phyloP scores from a whole-genome alignment of 1,140 invertebrate genomes.

The Neodiprion fabricii region DNA sequence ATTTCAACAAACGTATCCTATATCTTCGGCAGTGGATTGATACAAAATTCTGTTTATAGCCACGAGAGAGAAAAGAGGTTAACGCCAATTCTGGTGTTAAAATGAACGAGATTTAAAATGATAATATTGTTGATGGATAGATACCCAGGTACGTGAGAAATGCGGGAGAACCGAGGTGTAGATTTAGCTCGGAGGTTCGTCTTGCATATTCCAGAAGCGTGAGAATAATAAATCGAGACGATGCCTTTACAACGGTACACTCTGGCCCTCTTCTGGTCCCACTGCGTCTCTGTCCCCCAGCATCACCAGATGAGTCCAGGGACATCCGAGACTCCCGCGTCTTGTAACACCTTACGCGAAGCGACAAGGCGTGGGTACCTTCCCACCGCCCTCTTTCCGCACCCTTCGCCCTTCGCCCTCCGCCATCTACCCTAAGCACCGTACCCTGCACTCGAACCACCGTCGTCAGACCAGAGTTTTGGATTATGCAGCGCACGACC shows the following conservation, averaged over 20 bases:
- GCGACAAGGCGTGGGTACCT: background rate
- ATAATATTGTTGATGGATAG: no score
- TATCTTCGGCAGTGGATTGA: no score
- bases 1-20: no score
- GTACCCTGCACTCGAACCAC: background rate
- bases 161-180: no score
- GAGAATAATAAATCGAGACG: background rate
- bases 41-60: no score
- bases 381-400: background rate
- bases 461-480: background rate
- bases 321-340: background rate
- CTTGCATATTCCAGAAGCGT: background rate
- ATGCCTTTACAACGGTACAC: background rate
- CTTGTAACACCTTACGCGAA: slow-evolving; percentile 4
- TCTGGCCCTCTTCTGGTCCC: background rate
- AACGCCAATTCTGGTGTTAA: no score
- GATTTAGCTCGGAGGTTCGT: background rate
- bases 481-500: slow-evolving; percentile 6
- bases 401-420: background rate
- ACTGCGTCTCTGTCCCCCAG: background rate
- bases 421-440: background rate
- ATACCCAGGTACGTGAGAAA: no score
- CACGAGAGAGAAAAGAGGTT: no score
- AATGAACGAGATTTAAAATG: no score
- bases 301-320: background rate